A percentile compares a stretch with the other conserved stretches of the same genome.
Conservation (phyloP, 2,113 vertebrate genomes). For the Hypocryptadius cinnamomeus region DNA sequence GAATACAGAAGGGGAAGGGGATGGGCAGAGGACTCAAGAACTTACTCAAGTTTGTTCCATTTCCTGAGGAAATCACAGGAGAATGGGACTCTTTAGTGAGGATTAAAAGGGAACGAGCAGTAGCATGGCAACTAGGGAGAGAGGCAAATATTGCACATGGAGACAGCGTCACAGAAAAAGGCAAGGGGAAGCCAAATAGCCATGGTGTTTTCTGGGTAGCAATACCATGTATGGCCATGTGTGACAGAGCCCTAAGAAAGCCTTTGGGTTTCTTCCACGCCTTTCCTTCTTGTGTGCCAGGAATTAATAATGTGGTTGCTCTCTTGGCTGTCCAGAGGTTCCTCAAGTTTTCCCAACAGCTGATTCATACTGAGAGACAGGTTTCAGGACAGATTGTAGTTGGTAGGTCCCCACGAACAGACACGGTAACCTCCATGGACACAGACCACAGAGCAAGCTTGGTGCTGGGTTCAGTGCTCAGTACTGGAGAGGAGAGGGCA, state of each 20-base stretch:
- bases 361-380: background rate
- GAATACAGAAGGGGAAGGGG: background rate
- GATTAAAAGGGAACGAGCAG: background rate
- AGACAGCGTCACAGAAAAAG: background rate
- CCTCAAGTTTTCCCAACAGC: background rate
- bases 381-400: background rate
- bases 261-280: background rate
- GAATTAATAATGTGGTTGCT: background rate
- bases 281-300: background rate
- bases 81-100: background rate
- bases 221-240: background rate
- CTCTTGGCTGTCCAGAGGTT: background rate
- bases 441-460: rapidly evolving
- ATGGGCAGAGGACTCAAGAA: background rate
- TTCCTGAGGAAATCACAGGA: constrained; percentile 47
- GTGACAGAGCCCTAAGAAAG: background rate
- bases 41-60: constrained; percentile 6
- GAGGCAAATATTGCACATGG: background rate
- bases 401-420: background rate
- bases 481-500: background rate
- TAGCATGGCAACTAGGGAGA: background rate
- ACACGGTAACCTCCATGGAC: background rate
- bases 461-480: background rate
- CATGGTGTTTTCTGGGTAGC: background rate
- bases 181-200: background rate